phyloP scores from a whole-genome alignment of 2,888 invertebrate species.

The Proisotoma minuta region DNA sequence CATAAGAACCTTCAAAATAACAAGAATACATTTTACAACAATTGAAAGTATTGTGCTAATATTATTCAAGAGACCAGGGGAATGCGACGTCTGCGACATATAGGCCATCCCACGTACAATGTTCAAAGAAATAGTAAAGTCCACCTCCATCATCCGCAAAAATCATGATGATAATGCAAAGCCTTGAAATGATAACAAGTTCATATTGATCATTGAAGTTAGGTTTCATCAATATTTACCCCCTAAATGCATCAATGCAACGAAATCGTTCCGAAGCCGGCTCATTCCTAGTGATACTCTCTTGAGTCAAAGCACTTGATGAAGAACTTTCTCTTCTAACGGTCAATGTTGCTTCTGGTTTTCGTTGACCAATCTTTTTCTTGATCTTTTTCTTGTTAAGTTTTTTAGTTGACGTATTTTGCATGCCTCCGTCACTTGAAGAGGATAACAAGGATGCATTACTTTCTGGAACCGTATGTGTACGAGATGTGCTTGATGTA shows the following conservation, averaged over 20 bases:
- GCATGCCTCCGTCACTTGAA: neutral
- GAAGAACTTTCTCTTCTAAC: neutral
- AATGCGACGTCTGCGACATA: constrained; percentile 87
- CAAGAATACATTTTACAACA: neutral
- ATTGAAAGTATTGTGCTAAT: neutral
- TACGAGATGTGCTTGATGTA: neutral
- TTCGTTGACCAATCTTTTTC: too few species aligned
- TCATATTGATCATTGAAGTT: too few species aligned
- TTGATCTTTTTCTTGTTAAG: too few species aligned
- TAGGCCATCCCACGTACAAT: constrained; percentile 89
- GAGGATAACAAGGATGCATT: neutral
- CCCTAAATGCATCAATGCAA: constrained; percentile 49
- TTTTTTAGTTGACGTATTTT: too few species aligned
- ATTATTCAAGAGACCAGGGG: constrained; percentile 61
- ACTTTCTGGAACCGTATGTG: constrained; percentile 14
- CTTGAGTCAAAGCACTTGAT: too few species aligned
- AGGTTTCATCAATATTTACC: constrained; percentile 41
- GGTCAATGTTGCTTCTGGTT: too few species aligned
- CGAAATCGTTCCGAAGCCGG: constrained; percentile 37
- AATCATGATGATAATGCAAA: constrained; percentile 81
- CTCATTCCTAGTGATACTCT: too few species aligned
- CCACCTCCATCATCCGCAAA: constrained; percentile 82
- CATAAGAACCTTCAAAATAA: constrained; percentile 68
- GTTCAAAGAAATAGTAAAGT: constrained; percentile 77
- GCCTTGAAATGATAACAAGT: constrained; percentile 54